These are phyloP conservation scores for Spilarctia lutea DNA, from an alignment of 2,888 invertebrate genomes.

Conservation along the genomic window DNA sequence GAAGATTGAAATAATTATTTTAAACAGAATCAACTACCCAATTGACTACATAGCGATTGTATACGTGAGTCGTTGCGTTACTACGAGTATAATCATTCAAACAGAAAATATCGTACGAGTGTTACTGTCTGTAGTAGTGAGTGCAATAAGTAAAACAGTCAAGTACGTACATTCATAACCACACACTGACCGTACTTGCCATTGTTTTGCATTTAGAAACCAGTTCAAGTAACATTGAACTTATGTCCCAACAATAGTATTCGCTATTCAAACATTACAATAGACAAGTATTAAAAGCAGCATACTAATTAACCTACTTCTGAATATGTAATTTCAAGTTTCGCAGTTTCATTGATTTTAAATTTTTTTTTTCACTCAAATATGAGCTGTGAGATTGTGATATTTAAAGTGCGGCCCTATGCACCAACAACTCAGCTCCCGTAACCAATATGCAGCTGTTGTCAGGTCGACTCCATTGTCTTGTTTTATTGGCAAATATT, in stretches of 20 bases:
- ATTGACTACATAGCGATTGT: conserved; percentile 33
- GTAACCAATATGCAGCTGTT: too few species aligned
- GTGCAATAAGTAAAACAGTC: conserved; percentile 18
- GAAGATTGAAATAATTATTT: not conserved
- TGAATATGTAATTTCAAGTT: not conserved
- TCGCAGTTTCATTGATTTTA: not conserved
- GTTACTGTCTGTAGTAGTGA: conserved; percentile 32
- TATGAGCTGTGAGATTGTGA: not conserved
- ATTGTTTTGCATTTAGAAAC: conserved; percentile 44
- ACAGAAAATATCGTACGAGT: conserved; percentile 38
- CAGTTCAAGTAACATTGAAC: conserved; percentile 43
- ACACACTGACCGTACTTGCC: conserved; percentile 25
- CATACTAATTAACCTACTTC: conserved; percentile 8
- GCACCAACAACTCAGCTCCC: too few species aligned
- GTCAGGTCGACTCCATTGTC: too few species aligned
- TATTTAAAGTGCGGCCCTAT: too few species aligned
- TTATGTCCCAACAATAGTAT: conserved; percentile 25
- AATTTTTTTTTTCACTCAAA: not conserved
- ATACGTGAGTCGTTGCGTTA: conserved; percentile 36
- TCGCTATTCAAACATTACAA: conserved; percentile 13
- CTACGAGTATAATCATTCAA: conserved; percentile 40
- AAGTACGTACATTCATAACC: conserved; percentile 35
- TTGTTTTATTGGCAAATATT: too few species aligned
- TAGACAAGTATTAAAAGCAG: conserved; percentile 2
- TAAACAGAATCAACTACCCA: conserved; percentile 13